A percentile compares a stretch with the other conserved stretches of the same genome.
Conservation (phyloP, 2,113 vertebrate genomes). For the Podilymbus podiceps region DNA sequence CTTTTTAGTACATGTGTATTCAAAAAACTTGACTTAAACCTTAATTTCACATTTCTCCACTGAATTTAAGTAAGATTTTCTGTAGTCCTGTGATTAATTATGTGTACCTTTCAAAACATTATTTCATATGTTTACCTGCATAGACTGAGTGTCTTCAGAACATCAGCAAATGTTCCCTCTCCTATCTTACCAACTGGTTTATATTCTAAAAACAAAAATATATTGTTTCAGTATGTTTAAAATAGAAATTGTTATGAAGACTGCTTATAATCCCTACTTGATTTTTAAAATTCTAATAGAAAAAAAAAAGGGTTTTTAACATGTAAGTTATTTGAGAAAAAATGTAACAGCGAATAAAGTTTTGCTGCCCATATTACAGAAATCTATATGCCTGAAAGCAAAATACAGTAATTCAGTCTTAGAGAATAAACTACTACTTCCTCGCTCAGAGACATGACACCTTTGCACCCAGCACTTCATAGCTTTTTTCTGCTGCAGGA, state of each 20-base stretch:
- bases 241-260: background rate
- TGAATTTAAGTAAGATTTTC: background rate
- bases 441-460: background rate
- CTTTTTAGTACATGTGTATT: background rate
- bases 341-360: background rate
- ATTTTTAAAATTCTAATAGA: background rate
- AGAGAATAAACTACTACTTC: background rate
- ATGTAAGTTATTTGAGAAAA: background rate
- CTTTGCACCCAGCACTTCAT: background rate
- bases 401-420: background rate
- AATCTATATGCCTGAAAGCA: background rate
- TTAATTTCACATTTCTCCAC: background rate
- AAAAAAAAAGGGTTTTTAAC: background rate
- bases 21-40: background rate
- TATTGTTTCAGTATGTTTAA: background rate
- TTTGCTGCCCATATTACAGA: background rate
- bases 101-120: conserved; percentile 82
- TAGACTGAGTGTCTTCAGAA: conserved; percentile 84
- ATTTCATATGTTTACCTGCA: conserved; percentile 87
- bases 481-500: background rate
- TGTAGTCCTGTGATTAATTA: background rate
- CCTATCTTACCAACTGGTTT: conserved; percentile 84
- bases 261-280: background rate
- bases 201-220: conserved; percentile 76
- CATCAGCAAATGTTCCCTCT: conserved; percentile 88